phyloP scores from a whole-genome alignment of 2,113 vertebrate genomes.

The Macquaria ambigua region DNA sequence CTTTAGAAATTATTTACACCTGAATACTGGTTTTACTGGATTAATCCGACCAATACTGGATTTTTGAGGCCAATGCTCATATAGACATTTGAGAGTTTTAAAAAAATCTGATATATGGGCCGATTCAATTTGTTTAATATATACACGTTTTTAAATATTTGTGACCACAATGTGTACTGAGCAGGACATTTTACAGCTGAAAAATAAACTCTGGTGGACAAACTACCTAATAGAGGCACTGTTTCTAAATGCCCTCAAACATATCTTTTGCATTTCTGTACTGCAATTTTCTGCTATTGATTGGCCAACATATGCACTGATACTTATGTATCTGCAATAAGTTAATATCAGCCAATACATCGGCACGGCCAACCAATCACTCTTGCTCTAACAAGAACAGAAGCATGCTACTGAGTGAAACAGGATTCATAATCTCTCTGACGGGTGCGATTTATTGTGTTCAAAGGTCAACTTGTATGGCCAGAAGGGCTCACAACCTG shows the following conservation, averaged over 20 bases:
- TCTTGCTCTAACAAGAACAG: not conserved
- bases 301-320: not conserved
- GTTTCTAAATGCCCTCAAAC: too few species aligned
- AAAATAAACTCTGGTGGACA: too few species aligned
- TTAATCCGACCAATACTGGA: not conserved
- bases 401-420: not conserved
- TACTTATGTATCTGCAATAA: not conserved
- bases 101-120: not conserved
- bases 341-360: not conserved
- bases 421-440: constrained; percentile 1
- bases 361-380: not conserved
- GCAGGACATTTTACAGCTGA: not conserved
- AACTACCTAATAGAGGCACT: too few species aligned
- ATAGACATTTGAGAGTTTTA: not conserved
- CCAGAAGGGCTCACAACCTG: not conserved
- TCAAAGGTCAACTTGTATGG: constrained; percentile 13
- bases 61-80: too few species aligned
- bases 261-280: too few species aligned
- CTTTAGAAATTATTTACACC: not conserved
- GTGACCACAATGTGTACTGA: too few species aligned
- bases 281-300: not conserved
- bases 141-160: too few species aligned
- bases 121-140: not conserved
- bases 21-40: not conserved
- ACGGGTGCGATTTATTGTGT: not conserved